Percentiles rank a stretch among this genome's conserved stretches.
Evolutionary conservation across 1,140 invertebrate species (phyloP).

Genomic region (Mercenaria mercenaria): DNA sequence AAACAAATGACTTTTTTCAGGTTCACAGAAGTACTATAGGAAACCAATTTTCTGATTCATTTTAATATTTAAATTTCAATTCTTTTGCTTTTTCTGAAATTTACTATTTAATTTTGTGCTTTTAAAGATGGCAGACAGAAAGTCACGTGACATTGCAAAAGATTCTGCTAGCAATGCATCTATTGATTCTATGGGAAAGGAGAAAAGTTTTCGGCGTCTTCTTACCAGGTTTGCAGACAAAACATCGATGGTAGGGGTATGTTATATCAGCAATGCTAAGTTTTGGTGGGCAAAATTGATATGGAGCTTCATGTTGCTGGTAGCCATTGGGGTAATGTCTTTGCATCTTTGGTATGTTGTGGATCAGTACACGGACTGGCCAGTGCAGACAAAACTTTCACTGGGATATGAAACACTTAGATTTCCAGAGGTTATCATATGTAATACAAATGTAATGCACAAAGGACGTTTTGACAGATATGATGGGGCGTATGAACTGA

Average conservation of each 20-base stretch:
- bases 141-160: not conserved
- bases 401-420: conserved; percentile 60
- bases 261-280: conserved; percentile 65
- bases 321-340: conserved; percentile 57
- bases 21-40: too few species aligned
- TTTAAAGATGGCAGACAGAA: not conserved
- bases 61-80: too few species aligned
- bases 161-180: not conserved
- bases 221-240: conserved; percentile 68
- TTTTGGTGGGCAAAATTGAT: conserved; percentile 59
- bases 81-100: too few species aligned
- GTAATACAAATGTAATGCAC: conserved; percentile 72
- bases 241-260: conserved; percentile 72
- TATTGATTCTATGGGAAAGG: conserved; percentile 42
- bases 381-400: conserved; percentile 63
- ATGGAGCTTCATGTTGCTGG: conserved; percentile 64
- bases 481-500: conserved; percentile 3
- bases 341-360: conserved; percentile 70
- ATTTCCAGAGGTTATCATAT: conserved; percentile 79
- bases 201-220: conserved; percentile 54
- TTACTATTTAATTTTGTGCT: not conserved
- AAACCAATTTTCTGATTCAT: too few species aligned
- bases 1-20: too few species aligned
- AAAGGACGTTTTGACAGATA: conserved; percentile 12
- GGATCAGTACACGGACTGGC: conserved; percentile 66